phyloP scores from a whole-genome alignment of 1,140 invertebrate species.

The Drosophila albomicans region DNA sequence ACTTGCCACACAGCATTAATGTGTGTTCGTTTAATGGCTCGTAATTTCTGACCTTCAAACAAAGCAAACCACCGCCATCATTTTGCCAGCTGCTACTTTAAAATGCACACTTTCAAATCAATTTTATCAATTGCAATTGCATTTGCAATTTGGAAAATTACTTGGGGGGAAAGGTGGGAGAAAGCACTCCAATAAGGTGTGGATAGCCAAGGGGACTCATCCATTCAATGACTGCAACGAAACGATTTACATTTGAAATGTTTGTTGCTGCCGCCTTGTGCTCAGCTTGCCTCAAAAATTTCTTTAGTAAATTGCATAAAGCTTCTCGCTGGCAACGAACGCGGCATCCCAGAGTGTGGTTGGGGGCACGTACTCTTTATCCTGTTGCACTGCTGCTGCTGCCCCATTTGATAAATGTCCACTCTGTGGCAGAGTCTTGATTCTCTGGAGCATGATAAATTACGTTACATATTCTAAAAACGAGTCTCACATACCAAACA shows the following conservation, averaged over 20 bases:
- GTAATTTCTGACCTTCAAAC: slow-evolving; percentile 15
- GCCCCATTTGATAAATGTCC: slow-evolving; percentile 67
- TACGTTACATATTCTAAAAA: slow-evolving; percentile 49
- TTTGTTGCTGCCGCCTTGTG: slow-evolving; percentile 8
- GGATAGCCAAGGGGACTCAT: slow-evolving; percentile 48
- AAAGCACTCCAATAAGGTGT: slow-evolving; percentile 28
- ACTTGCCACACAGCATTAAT: slow-evolving; percentile 5
- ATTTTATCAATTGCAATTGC: slow-evolving; percentile 59
- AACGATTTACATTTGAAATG: slow-evolving; percentile 73
- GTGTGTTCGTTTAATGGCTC: background rate
- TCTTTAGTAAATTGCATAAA: slow-evolving; percentile 31
- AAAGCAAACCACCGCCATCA: background rate
- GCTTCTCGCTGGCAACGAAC: slow-evolving; percentile 3
- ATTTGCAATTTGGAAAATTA: slow-evolving; percentile 77
- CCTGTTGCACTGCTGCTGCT: slow-evolving; percentile 39
- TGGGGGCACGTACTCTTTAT: slow-evolving; percentile 30
- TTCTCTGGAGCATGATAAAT: slow-evolving; percentile 72
- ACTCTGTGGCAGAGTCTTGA: slow-evolving; percentile 25
- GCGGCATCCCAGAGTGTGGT: background rate
- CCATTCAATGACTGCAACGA: slow-evolving; percentile 45
- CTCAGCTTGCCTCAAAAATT: slow-evolving; percentile 29
- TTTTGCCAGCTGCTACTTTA: background rate
- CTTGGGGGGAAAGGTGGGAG: slow-evolving; percentile 47
- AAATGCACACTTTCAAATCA: slow-evolving; percentile 66
- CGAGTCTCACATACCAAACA: slow-evolving; percentile 21